Evolutionary conservation across 1,140 invertebrate genomes (phyloP).

Genomic region (Brachionus angularis): DNA sequence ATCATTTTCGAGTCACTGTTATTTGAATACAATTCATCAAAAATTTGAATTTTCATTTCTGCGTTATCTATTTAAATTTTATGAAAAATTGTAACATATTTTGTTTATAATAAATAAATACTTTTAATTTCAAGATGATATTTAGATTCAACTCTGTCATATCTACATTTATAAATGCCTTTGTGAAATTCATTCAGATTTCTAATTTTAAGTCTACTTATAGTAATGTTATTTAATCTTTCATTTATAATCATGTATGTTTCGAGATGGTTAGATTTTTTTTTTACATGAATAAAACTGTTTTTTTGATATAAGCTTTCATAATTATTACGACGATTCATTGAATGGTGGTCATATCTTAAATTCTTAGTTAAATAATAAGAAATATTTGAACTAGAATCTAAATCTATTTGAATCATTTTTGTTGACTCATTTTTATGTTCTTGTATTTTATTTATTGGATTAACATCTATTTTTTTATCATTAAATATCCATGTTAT

Average conservation of each 20-base stretch:
- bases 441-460: not conserved
- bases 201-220: constrained; percentile 16
- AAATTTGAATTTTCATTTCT: no score
- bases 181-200: constrained; percentile 4
- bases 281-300: not conserved
- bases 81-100: no score
- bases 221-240: constrained; percentile 1
- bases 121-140: constrained; percentile 15
- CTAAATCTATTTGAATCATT: no score
- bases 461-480: not conserved
- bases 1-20: no score
- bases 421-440: not conserved
- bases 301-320: not conserved
- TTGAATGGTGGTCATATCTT: no score
- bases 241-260: constrained; percentile 1
- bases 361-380: no score
- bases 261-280: not conserved
- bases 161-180: constrained; percentile 25
- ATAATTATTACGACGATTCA: no score
- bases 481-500: constrained; percentile 15
- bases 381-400: no score
- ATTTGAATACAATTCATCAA: no score
- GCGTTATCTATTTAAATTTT: no score
- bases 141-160: not conserved
- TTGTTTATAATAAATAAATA: no score